A percentile compares a stretch with the other conserved stretches of the same genome.
phyloP scores from a whole-genome alignment of 2,113 vertebrate genomes.

The Baryphthengus martii region DNA sequence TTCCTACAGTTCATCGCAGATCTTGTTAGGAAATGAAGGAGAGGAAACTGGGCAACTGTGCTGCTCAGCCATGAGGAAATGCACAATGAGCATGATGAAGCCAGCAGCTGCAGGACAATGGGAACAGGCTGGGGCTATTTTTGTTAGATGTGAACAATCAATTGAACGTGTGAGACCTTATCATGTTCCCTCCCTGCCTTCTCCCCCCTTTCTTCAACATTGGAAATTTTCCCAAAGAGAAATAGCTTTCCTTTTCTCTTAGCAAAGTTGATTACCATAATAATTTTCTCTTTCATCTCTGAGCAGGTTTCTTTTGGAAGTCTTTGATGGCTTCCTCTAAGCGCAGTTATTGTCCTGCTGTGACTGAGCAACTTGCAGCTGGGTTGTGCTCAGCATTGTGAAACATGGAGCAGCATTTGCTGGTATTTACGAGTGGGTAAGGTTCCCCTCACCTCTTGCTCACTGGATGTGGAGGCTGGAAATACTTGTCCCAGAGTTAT shows the following conservation, averaged over 20 bases:
- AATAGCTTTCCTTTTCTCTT: conserved; percentile 63
- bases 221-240: conserved; percentile 61
- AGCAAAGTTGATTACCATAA: conserved; percentile 51
- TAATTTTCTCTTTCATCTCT: conserved; percentile 63
- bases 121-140: conserved; percentile 63
- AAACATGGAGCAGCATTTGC: background rate
- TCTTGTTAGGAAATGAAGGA: conserved; percentile 66
- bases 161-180: conserved; percentile 50
- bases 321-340: conserved; percentile 46
- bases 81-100: conserved; percentile 42
- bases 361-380: conserved; percentile 22
- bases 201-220: conserved; percentile 27
- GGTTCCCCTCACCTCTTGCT: background rate
- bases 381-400: background rate
- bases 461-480: background rate
- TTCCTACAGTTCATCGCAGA: conserved; percentile 49
- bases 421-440: background rate
- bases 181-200: conserved; percentile 10
- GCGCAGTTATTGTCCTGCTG: conserved; percentile 5
- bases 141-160: conserved; percentile 70
- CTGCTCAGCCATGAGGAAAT: conserved; percentile 62
- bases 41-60: conserved; percentile 59
- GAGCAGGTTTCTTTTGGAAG: conserved; percentile 54
- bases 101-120: conserved; percentile 74
- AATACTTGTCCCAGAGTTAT: background rate